Conservation (phyloP, 2,888 invertebrate species). For the Oegoconia quadripuncta region DNA sequence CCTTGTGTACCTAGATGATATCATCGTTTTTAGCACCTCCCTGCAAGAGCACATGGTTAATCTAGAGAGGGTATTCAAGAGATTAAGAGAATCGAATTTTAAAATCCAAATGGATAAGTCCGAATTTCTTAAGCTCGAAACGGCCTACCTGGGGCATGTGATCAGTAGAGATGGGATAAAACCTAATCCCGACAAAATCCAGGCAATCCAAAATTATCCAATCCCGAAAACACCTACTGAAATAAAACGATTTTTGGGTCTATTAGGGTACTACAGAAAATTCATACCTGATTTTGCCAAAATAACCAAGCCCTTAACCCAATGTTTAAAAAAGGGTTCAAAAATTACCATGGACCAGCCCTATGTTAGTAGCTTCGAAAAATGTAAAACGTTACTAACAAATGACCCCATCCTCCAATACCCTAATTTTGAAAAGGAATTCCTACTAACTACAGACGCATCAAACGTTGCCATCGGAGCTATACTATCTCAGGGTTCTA, state of each 20-base stretch:
- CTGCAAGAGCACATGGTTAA: conserved; percentile 28
- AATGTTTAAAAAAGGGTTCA: too few species aligned
- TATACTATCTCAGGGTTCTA: conserved; percentile 22
- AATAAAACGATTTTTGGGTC: conserved; percentile 13
- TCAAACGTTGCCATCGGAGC: conserved; percentile 24
- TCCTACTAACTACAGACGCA: conserved; percentile 9
- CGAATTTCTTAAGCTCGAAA: too few species aligned
- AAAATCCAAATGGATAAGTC: too few species aligned
- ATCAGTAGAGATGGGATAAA: conserved; percentile 14
- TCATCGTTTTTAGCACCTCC: conserved; percentile 27
- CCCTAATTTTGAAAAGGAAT: too few species aligned
- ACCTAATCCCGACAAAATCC: conserved; percentile 13
- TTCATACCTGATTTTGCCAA: too few species aligned
- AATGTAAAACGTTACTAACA: conserved; percentile 19
- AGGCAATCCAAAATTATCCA: conserved; percentile 3
- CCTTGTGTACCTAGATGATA: conserved; percentile 39
- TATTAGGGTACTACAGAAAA: too few species aligned
- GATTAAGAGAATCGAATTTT: conserved; percentile 23
- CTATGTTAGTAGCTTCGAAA: conserved; percentile 13
- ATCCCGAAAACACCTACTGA: conserved; percentile 9
- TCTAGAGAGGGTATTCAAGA: conserved; percentile 23
- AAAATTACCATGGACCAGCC: too few species aligned
- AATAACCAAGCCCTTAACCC: too few species aligned
- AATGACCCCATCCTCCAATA: conserved; percentile 37
- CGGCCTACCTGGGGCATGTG: too few species aligned